Conservation (phyloP, 2,113 vertebrate species). For the Psilopogon haemacephalus region DNA sequence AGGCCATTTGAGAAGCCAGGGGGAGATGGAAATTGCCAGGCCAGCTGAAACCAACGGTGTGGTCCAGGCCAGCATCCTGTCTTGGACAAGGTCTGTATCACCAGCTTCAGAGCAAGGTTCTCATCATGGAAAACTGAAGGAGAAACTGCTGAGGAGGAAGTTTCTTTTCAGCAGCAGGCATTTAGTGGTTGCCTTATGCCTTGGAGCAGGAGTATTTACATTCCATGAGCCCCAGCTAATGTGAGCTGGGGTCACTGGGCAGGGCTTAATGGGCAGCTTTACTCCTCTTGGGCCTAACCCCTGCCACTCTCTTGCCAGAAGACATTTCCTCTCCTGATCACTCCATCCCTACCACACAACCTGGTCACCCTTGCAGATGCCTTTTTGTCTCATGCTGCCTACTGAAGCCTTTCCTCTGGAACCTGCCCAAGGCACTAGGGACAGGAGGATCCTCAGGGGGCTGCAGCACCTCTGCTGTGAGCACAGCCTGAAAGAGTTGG, state of each 20-base stretch:
- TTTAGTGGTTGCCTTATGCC: slow-evolving; percentile 58
- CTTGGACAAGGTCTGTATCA: slow-evolving; percentile 16
- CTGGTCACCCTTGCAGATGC: not conserved
- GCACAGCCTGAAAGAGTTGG: no score
- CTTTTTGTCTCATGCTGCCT: not conserved
- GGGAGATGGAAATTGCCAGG: slow-evolving; percentile 5
- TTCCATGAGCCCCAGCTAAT: slow-evolving; percentile 13
- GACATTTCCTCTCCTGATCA: not conserved
- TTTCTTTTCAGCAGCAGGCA: slow-evolving; percentile 34
- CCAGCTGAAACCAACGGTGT: not conserved
- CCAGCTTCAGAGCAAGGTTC: slow-evolving; percentile 11
- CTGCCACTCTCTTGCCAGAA: not conserved
- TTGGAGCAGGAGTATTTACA: slow-evolving; percentile 56
- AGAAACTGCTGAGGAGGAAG: slow-evolving; percentile 55
- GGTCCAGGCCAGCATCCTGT: slow-evolving; percentile 13
- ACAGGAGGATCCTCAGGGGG: no score
- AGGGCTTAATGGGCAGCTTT: slow-evolving; percentile 3
- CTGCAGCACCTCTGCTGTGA: no score
- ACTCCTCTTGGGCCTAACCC: not conserved
- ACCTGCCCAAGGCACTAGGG: no score
- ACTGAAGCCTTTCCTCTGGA: not conserved
- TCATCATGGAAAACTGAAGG: not conserved
- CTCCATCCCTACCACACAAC: not conserved
- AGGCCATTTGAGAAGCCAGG: not conserved
- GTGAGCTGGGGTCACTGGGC: slow-evolving; percentile 22